Base-by-base conservation (phyloP, 2,888 invertebrate genomes). In the Timandra comae region DNA sequence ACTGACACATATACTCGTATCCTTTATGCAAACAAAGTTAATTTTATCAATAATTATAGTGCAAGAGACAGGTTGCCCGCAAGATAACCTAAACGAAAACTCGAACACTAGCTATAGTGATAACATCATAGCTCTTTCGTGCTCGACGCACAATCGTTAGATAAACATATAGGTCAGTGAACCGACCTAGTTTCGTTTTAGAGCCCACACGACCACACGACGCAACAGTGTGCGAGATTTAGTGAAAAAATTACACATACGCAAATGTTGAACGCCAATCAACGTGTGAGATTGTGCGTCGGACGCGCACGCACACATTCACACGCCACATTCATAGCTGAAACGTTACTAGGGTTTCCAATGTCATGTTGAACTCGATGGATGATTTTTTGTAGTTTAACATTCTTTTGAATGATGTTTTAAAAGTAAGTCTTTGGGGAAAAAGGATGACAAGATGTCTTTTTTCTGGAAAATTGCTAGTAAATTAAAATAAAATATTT, bases 141-240 rank as follows among this genome's bases (percentile, higher is more conserved):
- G 68, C 64, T 63, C 56, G 46, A 49, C 57, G 60, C 65, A 69
- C 79, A 77, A 79, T 80, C 73, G 65, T 71, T 81, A 84, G 84
- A 84, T 82, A 85, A 85, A 85, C 85, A 85, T 78, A 82, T 84
- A 66, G 85, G 84, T 81, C 82, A 78, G 68, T 85, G 85, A 85
- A 84, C 85, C 80, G 84, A 82, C 85, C 85, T 58, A 85, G 78
- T 79, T 85, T 75, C 61, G 47, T 59, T 56, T 37, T 57, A 64
- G 58, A 66, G 56, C 56, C 24, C 24, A 24, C 11, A 22, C 22
- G 7, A 20, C 52, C 53, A 59, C 58, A 61, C 69, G 54, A 58
- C 47, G 42, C 12, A 29, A 29, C 29, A 26, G 69, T 70, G 72
- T 68, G 70, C 59, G 71, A 45, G 65, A 63, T 74, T 78, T 70